Percentiles rank a stretch among this genome's conserved stretches.
Conservation (phyloP, 2,797 vertebrate species). For the Austrolebias charrua region DNA sequence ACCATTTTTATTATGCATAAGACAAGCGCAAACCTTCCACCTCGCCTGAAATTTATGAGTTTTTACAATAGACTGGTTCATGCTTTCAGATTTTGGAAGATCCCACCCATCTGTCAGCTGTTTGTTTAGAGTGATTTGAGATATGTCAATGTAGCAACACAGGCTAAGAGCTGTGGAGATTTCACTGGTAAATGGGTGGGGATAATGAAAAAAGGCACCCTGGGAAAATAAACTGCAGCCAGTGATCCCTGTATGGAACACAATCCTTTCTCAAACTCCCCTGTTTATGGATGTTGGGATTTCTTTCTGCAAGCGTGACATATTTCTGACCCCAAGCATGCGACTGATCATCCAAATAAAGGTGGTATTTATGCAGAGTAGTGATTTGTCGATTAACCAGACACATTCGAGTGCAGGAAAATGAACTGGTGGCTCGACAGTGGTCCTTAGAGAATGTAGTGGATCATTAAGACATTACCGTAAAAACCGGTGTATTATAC, state of each 20-base stretch:
- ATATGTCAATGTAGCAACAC: constrained; percentile 69
- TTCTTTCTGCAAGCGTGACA: constrained; percentile 75
- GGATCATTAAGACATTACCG: constrained; percentile 79
- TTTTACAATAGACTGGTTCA: constrained; percentile 45
- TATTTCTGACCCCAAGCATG: constrained; percentile 61
- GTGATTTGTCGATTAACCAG: constrained; percentile 27
- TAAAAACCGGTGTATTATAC: too few relatives aligned
- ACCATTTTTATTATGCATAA: constrained; percentile 15
- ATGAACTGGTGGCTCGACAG: constrained; percentile 53
- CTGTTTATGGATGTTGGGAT: constrained; percentile 77
- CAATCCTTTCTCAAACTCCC: constrained; percentile 65
- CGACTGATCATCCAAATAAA: constrained; percentile 22
- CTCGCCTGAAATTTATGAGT: constrained; percentile 27
- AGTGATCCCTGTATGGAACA: constrained; percentile 69
- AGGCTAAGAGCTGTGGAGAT: constrained; percentile 54
- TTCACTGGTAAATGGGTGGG: constrained; percentile 63
- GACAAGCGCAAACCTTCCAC: not conserved
- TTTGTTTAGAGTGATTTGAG: constrained; percentile 78
- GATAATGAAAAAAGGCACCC: constrained; percentile 63
- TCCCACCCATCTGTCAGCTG: constrained; percentile 60
- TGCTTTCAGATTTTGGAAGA: constrained; percentile 64
- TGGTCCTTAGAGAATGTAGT: constrained; percentile 68
- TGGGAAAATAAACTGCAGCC: constrained; percentile 78
- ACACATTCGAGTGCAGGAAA: constrained; percentile 38
- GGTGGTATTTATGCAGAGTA: constrained; percentile 12